Base-by-base conservation (phyloP, 2,113 vertebrate genomes). In the Aptenodytes forsteri region DNA sequence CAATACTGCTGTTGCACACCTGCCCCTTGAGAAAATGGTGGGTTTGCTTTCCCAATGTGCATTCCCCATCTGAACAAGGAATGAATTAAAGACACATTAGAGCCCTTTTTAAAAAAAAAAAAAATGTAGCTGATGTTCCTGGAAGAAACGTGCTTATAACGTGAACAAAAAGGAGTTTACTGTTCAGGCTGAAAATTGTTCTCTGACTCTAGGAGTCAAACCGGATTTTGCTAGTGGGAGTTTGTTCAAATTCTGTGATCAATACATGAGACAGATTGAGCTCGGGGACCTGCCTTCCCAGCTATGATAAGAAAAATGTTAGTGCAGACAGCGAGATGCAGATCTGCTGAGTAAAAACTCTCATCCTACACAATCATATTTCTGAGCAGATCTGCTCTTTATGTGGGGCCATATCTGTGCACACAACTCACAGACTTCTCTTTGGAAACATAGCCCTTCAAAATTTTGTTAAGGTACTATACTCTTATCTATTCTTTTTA, bases 231-330 rank as follows among this genome's bases (percentile, higher is more conserved):
- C 38, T 64, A 9, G 30, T 64, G 62, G 65, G 42, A 71, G 65
- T 55, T 71, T 29, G 15, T 58, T 90, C 34, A 6, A 22, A 7
- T 27, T n/a, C 76, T 55, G 46, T 42, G 50, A 30, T 54, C 67
- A 40, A 13, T 10, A 29, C 44, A 38, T 36, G 21, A 38, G 16
- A 9, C 67, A 82, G 70, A 20, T 30, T 69, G 89, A 80, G 83
- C 46, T 58, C 1, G 0, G 47, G 73, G 34, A 19, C 72, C 69
- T 49, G 17, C 44, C 32, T 38, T 50, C 40, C 56, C 21, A 1
- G 20, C 67, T 11, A 5, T 0, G 0, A 7, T 6, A 13, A 36
- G 81, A 10, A 30, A 46, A 40, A 40, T 10, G 13, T 59, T 25
- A 27, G 65, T 82, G 69, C 65, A 62, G 72, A 4, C 59, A 64